A percentile compares a stretch with the other conserved stretches of the same genome.
Conservation (phyloP, 2,113 vertebrate species). For the Prionailurus bengalensis region DNA sequence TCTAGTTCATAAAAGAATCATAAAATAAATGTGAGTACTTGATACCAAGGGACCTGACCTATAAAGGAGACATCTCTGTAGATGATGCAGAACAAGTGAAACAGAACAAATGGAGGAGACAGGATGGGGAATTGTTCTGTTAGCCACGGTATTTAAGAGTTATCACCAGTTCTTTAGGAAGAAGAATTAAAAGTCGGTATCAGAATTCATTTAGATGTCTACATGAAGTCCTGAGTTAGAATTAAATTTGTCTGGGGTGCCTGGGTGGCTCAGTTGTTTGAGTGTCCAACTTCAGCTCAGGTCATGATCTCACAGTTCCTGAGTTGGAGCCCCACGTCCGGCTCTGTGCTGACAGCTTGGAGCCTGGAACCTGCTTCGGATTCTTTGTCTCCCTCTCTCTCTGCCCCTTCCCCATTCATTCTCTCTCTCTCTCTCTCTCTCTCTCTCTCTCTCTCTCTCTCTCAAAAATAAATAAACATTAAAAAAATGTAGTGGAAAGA, state of each 20-base stretch:
- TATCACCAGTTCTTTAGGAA: not conserved
- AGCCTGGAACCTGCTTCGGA: no score
- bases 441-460: no score
- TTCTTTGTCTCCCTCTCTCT: no score
- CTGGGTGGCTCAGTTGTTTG: no score
- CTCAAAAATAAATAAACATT: no score
- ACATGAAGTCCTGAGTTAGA: not conserved
- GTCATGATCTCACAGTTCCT: no score
- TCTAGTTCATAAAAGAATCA: not conserved
- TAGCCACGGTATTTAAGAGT: not conserved
- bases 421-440: no score
- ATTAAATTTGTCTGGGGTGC: not conserved
- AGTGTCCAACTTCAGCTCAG: no score
- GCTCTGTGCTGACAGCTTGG: no score
- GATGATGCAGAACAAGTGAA: not conserved
- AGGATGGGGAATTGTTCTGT: not conserved
- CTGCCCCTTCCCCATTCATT: no score
- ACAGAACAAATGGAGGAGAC: not conserved
- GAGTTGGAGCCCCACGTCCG: no score
- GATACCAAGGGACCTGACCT: not conserved
- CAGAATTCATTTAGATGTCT: not conserved
- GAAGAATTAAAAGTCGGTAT: constrained; percentile 20
- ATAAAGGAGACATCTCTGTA: not conserved
- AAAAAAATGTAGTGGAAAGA: no score
- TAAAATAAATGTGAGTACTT: not conserved